phyloP scores from a whole-genome alignment of 2,113 vertebrate genomes.

The Clarias macrocephalus region DNA sequence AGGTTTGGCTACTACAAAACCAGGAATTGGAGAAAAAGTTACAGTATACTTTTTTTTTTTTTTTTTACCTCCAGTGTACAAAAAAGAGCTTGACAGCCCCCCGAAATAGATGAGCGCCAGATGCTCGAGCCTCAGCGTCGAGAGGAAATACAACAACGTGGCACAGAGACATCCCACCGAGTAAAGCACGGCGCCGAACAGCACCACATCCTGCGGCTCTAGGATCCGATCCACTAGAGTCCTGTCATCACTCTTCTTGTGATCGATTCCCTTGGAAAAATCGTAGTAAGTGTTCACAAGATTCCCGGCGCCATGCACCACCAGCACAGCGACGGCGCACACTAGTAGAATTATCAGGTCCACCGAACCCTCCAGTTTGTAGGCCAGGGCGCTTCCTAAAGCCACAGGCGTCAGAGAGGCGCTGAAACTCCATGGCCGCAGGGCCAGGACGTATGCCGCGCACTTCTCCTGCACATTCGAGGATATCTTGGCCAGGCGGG shows the following conservation, averaged over 20 bases:
- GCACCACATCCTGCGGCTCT: conserved; percentile 91
- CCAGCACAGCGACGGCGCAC: conserved; percentile 86
- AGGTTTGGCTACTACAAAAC: neutral
- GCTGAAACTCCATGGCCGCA: conserved; percentile 97
- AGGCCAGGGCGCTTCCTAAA: conserved; percentile 90
- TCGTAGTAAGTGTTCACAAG: conserved; percentile 99
- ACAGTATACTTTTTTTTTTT: neutral
- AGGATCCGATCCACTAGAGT: conserved; percentile 94
- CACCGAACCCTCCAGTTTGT: conserved; percentile 84
- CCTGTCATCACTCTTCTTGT: conserved; percentile 97
- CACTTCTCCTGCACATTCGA: conserved; percentile 81
- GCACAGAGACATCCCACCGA: conserved; percentile 91
- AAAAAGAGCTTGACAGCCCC: conserved; percentile 94
- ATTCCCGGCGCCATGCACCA: conserved; percentile 94
- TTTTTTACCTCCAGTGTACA: conserved; percentile 93
- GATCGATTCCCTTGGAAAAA: conserved; percentile 97
- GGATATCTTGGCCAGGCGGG: conserved; percentile 63
- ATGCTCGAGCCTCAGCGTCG: conserved; percentile 88
- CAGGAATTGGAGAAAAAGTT: neutral
- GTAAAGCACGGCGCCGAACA: conserved; percentile 92
- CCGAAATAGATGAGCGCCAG: conserved; percentile 95
- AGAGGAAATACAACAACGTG: conserved; percentile 83
- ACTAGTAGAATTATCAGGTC: conserved; percentile 84
- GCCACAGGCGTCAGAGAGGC: conserved; percentile 92
- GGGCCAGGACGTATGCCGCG: conserved; percentile 88